Evolutionary conservation across 2,888 invertebrate genomes (phyloP), one percentile per base, ranked within the genome.

Genomic region (Megamerina dolium): DNA sequence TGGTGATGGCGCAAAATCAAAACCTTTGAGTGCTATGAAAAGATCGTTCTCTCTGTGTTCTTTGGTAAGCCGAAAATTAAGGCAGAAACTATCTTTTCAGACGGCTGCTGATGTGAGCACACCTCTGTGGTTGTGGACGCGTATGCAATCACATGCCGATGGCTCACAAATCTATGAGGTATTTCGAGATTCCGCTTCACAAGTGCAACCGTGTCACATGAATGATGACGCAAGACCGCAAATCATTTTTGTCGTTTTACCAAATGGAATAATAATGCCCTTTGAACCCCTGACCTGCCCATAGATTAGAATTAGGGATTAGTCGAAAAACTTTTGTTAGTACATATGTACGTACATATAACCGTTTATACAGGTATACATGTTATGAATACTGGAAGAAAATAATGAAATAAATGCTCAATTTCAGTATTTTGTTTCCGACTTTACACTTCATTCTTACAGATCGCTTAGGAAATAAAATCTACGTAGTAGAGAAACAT

Each of bases 101-200:
- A 19, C 43, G 2, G 16, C 30, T n/a, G 32, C 32, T 10, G 35
- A 31, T 9, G 17, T 33, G 13, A 18, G 33, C 2, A 9, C 43
- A 1, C 34, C 52, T 1, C 49, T 45, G 14, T 63, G 60, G 57
- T 41, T 64, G 3, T 66, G 60, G 60, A 60, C 66, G 2, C 58
- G 59, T 9, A 6, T 65, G 32, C 42, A 57, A 6, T 44, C 27
- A 26, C 46, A 53, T 9, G 38, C 43, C 0, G 41, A 63, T 35
- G 65, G 63, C 9, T 57, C 51, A 18, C 53, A 57, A n/a, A 34
- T 63, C 2, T 66, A 60, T 41, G 63, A 65, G 48, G 57, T 65
- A 6, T 65, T 56, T 49, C 56, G 54, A 33, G 54, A 60, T 14
- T 53, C 56, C 2, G 35, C 19, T 29, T 32, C 33, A 4, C 32